Evolutionary conservation across 2,888 invertebrate species (phyloP).

Genomic region (Phragmatobia fuliginosa): DNA sequence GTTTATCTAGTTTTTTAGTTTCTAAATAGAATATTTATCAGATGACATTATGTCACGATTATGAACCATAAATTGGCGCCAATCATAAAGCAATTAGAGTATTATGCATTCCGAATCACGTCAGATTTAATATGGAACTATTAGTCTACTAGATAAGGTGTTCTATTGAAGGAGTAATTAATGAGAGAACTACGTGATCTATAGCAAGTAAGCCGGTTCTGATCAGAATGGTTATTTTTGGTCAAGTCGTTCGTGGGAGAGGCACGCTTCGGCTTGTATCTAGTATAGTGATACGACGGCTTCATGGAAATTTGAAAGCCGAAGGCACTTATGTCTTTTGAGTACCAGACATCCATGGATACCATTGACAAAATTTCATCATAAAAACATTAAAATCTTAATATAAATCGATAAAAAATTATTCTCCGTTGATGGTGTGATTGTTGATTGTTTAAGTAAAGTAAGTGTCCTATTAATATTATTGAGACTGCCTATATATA

Average conservation of each 20-base stretch:
- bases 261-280: neutral
- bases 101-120: neutral
- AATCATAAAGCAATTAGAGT: neutral
- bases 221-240: neutral
- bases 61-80: neutral
- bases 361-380: too few relatives aligned
- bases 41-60: neutral
- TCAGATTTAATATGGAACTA: neutral
- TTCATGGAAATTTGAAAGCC: too few relatives aligned
- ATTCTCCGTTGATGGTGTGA: too few relatives aligned
- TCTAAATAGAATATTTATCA: neutral
- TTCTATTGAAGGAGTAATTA: neutral
- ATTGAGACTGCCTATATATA: too few relatives aligned
- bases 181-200: neutral
- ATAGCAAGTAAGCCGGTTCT: neutral
- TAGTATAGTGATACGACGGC: neutral
- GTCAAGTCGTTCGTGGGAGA: neutral
- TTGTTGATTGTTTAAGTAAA: too few relatives aligned
- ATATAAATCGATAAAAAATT: too few relatives aligned
- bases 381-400: too few relatives aligned
- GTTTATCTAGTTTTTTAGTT: too few relatives aligned
- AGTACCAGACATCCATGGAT: too few relatives aligned
- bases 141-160: neutral
- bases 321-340: too few relatives aligned
- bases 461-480: too few relatives aligned